Base-by-base conservation (phyloP, 2,888 invertebrate species). In the Andrena bicolor region DNA sequence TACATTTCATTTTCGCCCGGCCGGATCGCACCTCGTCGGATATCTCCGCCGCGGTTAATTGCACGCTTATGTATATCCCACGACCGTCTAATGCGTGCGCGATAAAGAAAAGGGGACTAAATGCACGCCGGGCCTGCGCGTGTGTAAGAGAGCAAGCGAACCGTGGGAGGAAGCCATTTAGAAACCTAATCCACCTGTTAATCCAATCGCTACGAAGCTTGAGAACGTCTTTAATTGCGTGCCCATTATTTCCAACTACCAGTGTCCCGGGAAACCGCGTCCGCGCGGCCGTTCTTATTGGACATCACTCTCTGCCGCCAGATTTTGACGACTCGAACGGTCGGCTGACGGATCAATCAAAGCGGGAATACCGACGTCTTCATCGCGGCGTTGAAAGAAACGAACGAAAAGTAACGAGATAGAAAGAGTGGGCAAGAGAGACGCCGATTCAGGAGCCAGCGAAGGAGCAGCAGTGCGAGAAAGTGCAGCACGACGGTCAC, bases 91-190 rank as follows among this genome's bases (percentile, higher is more conserved):
- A 68, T 49, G 49, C 61, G 53, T 51, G 53, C n/a, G 13, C 10
- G 48, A 32, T 48, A 20, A 0, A 16, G 49, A 20, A 10, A 51
- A 32, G 10, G 41, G 32, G 23, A 23, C 26, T 23, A 53, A 65
- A 60, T 64, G 65, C 49, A 41, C 63, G 80, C 58, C 56, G 49
- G 16, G 7, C 28, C 28, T 60, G 32, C 63, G 35, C 32, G 8
- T 28, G 35, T 60, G 32, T 77, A 70, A 71, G 35, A 63, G 60
- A 70, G 68, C 81, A 20, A 66, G 20, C 32, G 30, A 69, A 76
- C 79, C 79, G 79, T 82, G 82, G 82, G 83, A 82, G 83, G 79
- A 79, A 79, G 82, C 79, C 82, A 83, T 83, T 83, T 83, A 82
- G 75, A 78, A 74, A 64, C 32, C 58, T 56, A 51, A 82, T 83